Conservation (phyloP, 2,888 invertebrate species). For the Cosmorhoe ocellata region DNA sequence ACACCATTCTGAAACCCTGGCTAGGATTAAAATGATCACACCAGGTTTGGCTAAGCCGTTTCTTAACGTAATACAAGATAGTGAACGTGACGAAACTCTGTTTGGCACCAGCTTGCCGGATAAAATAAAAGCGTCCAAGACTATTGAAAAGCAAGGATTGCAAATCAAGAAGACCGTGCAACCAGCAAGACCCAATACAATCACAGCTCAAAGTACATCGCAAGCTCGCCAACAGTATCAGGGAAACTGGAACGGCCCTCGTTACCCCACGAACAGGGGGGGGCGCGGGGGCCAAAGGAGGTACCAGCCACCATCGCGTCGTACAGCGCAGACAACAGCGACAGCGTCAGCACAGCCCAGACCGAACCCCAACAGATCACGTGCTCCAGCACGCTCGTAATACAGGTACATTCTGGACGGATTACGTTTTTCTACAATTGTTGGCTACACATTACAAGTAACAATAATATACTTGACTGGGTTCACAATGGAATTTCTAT, state of each 20-base stretch:
- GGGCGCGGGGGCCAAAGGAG: neutral
- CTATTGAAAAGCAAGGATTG: slow-evolving; percentile 18
- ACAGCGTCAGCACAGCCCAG: no score
- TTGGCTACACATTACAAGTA: slow-evolving; percentile 18
- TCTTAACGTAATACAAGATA: slow-evolving; percentile 17
- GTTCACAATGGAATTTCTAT: no score
- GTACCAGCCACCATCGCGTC: no score
- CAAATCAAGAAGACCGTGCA: slow-evolving; percentile 17
- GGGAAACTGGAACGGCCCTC: slow-evolving; percentile 24
- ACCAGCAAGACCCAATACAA: neutral
- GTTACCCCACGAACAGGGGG: slow-evolving; percentile 18
- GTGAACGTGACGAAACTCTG: slow-evolving; percentile 19
- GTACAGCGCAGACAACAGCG: no score
- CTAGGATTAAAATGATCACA: neutral
- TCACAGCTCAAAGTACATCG: no score
- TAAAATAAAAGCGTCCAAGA: slow-evolving; percentile 24
- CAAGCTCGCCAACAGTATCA: neutral
- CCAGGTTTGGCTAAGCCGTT: slow-evolving; percentile 18
- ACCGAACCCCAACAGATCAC: no score
- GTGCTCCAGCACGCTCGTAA: slow-evolving; percentile 9
- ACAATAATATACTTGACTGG: neutral
- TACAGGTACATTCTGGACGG: slow-evolving; percentile 30
- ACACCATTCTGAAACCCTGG: neutral
- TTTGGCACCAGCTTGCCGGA: slow-evolving; percentile 13
- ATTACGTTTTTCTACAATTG: slow-evolving; percentile 19